Evolutionary conservation across 2,888 invertebrate genomes (phyloP), one percentile per base, ranked within the genome.

Genomic region (Amblyjoppa fuscipennis): DNA sequence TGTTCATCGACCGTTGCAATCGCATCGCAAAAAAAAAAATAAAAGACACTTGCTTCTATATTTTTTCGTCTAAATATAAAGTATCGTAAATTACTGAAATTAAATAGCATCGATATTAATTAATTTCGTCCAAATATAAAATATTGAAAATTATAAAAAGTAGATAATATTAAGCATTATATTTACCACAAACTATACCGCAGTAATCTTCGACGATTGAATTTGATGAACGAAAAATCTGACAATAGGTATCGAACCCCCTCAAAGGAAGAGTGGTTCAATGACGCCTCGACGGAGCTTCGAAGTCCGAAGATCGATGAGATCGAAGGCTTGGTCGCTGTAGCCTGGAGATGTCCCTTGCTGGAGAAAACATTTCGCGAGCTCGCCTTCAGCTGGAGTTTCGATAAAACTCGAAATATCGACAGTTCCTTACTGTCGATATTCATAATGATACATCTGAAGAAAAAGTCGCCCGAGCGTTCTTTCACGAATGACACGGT

Each of bases 331-430:
- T 94, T 93, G 94, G 94, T 95, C 88, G 94, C 94, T 69, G 95
- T 95, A 90, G 93, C 95, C 0, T 96, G 96, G 96, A 95, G 95
- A 88, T 96, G 96, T 86, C 94, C 95, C 0, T 92, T 95, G 59
- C 91, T 96, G 78, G 94, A 94, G 75, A 85, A 95, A 0, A 95
- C 95, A 71, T 94, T 95, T 59, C 94, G 95, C 83, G 94, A 94
- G 81, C 93, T 95, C 70, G 92, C 95, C 34, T 94, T 94, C 91
- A 95, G 94, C 90, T 96, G 96, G 96, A 95, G 94, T 7, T 95
- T 96, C 28, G 94, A 95, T 83, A 83, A 94, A 94, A 71, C 94
- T 94, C 88, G 94, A 93, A 56, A 93, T 93, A 75, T 94, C 3
- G 95, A 95, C 77, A 95, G 95, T 85, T 93, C 94, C 0, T 91